Evolutionary conservation across 1,140 invertebrate species (phyloP).

Genomic region (Trissolcus basalis): DNA sequence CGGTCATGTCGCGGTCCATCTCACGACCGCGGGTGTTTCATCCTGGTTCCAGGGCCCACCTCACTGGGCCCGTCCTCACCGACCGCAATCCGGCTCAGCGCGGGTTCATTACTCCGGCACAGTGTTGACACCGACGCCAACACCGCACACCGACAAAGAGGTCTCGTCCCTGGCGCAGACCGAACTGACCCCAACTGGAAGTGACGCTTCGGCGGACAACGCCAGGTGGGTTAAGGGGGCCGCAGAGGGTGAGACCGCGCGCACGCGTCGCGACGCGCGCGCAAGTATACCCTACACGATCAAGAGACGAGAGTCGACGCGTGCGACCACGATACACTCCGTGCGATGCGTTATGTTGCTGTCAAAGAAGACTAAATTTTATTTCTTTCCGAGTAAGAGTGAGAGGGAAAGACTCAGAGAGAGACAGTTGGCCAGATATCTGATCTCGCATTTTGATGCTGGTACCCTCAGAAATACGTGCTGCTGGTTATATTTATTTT

Average conservation of each 20-base stretch:
- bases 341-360: conserved; percentile 16
- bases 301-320: conserved; percentile 31
- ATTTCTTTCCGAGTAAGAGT: background rate
- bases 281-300: conserved; percentile 27
- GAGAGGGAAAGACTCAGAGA: background rate
- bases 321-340: conserved; percentile 23
- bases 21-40: conserved; percentile 35
- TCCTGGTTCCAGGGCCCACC: conserved; percentile 30
- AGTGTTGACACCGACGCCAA: conserved; percentile 15
- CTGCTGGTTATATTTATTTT: too few species aligned
- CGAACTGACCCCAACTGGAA: conserved; percentile 65
- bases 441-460: too few species aligned
- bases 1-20: conserved; percentile 59
- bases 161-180: conserved; percentile 62
- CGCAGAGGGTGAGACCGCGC: conserved; percentile 36
- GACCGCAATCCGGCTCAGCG: conserved; percentile 10
- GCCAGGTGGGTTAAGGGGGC: conserved; percentile 41
- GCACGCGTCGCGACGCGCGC: conserved; percentile 37
- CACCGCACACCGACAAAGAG: conserved; percentile 25
- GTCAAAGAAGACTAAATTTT: conserved; percentile 1
- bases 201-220: conserved; percentile 59
- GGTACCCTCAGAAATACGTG: too few species aligned
- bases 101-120: conserved; percentile 21
- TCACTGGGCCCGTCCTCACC: conserved; percentile 15
- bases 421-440: background rate